These are phyloP conservation scores for Aporophyla nigra DNA, from an alignment of 2,888 invertebrate genomes.

Conservation along the genomic window DNA sequence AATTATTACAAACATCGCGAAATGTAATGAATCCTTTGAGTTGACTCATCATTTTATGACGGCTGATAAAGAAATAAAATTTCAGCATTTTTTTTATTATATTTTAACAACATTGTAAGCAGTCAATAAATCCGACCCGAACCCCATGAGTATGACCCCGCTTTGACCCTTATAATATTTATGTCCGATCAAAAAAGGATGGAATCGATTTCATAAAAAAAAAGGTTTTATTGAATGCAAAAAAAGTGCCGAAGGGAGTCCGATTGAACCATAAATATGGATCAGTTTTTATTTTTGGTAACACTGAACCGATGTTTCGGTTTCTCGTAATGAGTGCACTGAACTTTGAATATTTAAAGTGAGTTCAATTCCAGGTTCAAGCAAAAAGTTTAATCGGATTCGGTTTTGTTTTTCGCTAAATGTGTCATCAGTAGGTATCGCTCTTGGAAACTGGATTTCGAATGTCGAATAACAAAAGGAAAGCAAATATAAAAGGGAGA, in stretches of 20 bases:
- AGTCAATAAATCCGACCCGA: slow-evolving; percentile 20
- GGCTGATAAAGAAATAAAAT: slow-evolving; percentile 44
- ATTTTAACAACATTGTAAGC: slow-evolving; percentile 39
- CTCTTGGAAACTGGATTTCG: neutral
- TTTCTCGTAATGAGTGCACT: slow-evolving; percentile 21
- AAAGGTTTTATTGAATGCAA: slow-evolving; percentile 50
- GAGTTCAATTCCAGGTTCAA: neutral
- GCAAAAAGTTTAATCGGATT: neutral
- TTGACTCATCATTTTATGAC: slow-evolving; percentile 19
- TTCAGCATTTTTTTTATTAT: slow-evolving; percentile 20
- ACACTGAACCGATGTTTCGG: neutral
- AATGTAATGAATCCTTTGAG: neutral
- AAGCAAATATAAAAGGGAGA: neutral
- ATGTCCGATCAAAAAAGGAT: slow-evolving; percentile 52
- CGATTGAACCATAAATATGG: slow-evolving; percentile 45
- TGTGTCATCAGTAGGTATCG: neutral
- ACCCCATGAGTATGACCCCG: slow-evolving; percentile 19
- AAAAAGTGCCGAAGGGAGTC: slow-evolving; percentile 20
- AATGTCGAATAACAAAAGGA: neutral
- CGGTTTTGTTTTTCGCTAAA: neutral
- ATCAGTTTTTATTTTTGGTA: neutral
- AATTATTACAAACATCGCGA: neutral
- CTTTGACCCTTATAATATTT: slow-evolving; percentile 50
- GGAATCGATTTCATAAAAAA: slow-evolving; percentile 42
- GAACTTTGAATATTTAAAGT: slow-evolving; percentile 9